Base-by-base conservation (phyloP, 2,888 invertebrate species). In the Caenorhabditis becei region DNA sequence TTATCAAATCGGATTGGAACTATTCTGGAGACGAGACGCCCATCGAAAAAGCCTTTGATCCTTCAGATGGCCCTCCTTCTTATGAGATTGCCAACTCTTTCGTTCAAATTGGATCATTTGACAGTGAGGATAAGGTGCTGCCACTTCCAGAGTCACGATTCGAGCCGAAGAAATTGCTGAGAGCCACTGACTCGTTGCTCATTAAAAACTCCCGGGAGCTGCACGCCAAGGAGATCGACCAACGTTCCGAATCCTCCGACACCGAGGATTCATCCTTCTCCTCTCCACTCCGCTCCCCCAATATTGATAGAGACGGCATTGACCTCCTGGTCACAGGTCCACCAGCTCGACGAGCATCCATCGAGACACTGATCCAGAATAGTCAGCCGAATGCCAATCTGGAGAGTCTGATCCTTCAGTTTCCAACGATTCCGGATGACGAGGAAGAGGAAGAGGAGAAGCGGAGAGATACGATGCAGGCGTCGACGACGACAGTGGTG, bases 21-120 rank as follows among this genome's bases (percentile, higher is more conserved):
- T 90, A 90, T 67, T 47, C 84, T 16, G 70, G 44, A 53, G 78
- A 83, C 11, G 69, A 59, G 10, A 67, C 67, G 14, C 77, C 74
- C 11, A 71, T 61, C 7, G 77, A 82, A 32, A 86, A 89, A 71
- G 70, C 80, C 8, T 88, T 91, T 28, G 91, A 92, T 85, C 86
- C 92, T 11, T 82, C 91, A 2, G 85, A 89, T 35, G 91, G 89
- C 3, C 91, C 91, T 14, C 92, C 92, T 14, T 78, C 78, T 44
- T 88, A 87, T 67, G 82, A 86, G 23, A 74, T 87, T 24, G 87
- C 87, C 41, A 86, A 83, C 47, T 67, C 80, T 18, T 85, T 86
- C 37, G 72, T 69, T 3, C 83, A 86, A 47, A 74, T 77, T 32
- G 65, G 37, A 11, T 24, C 56, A 0, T 80, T 56, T 56, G 72